phyloP scores from a whole-genome alignment of 2,797 vertebrate species.

The Buphagus erythrorhynchus region DNA sequence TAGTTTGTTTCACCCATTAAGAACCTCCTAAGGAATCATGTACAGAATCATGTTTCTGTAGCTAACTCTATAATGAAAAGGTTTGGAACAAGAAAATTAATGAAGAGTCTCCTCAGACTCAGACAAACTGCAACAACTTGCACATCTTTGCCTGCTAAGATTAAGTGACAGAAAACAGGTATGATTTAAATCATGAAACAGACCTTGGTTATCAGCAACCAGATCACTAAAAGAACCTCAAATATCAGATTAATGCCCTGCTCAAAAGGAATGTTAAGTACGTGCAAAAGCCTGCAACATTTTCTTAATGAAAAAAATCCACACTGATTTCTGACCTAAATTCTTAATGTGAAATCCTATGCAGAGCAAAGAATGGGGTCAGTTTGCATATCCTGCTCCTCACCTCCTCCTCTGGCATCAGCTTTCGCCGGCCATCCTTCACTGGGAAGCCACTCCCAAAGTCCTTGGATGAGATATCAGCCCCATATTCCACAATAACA shows the following conservation, averaged over 20 bases:
- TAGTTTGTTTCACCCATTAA: neutral
- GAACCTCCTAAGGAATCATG: neutral
- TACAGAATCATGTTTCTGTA: neutral
- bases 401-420: slow-evolving; percentile 95
- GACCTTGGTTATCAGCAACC: neutral
- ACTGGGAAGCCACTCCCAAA: slow-evolving; percentile 97
- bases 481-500: slow-evolving; percentile 97
- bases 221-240: neutral
- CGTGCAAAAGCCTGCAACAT: neutral
- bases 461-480: slow-evolving; percentile 97
- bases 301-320: neutral
- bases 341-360: neutral
- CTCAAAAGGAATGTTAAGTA: neutral
- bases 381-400: neutral
- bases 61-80: neutral
- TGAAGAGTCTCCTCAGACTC: neutral
- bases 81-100: neutral
- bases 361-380: neutral
- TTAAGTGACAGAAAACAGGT: neutral
- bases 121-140: neutral
- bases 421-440: slow-evolving; percentile 88
- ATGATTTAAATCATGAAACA: neutral
- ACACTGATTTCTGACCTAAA: neutral
- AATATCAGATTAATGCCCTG: neutral
- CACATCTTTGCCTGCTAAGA: neutral